Evolutionary conservation across 1,140 invertebrate species (phyloP).

Genomic region (Micrasema minimum): DNA sequence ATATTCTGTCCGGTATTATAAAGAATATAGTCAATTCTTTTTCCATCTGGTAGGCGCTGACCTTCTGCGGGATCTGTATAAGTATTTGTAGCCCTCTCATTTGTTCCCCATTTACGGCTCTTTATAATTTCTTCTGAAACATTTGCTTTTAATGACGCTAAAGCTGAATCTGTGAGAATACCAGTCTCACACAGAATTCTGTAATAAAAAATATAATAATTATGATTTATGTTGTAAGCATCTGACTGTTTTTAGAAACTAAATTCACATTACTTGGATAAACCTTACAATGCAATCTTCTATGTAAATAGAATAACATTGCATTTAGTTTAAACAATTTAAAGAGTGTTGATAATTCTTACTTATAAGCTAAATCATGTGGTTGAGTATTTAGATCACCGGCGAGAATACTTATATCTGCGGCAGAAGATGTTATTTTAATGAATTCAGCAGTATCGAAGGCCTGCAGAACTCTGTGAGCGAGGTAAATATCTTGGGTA

Average conservation of each 20-base stretch:
- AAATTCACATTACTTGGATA: too few species aligned
- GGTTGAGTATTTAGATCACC: slow-evolving; percentile 95
- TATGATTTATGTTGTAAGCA: too few species aligned
- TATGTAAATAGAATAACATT: too few species aligned
- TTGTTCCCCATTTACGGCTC: slow-evolving; percentile 70
- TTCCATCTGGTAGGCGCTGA: slow-evolving; percentile 75
- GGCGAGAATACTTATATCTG: slow-evolving; percentile 86
- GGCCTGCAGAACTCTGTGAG: slow-evolving; percentile 90
- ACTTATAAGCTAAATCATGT: slow-evolving; percentile 84
- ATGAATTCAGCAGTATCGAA: slow-evolving; percentile 96
- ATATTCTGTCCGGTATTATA: slow-evolving; percentile 68
- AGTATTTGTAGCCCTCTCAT: slow-evolving; percentile 84
- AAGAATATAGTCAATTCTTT: slow-evolving; percentile 92
- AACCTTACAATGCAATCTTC: too few species aligned
- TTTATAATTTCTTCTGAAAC: slow-evolving; percentile 32
- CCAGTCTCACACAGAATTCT: slow-evolving; percentile 59
- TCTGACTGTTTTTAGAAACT: too few species aligned
- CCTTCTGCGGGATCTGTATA: slow-evolving; percentile 74
- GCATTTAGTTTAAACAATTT: too few species aligned
- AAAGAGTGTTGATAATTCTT: too few species aligned
- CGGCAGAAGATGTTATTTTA: slow-evolving; percentile 78
- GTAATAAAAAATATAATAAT: slow-evolving; percentile 44
- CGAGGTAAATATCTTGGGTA: slow-evolving; percentile 86
- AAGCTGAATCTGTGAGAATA: slow-evolving; percentile 64
- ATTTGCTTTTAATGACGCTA: slow-evolving; percentile 50